Conservation (phyloP, 2,888 invertebrate genomes). For the Clusia tigrina region DNA sequence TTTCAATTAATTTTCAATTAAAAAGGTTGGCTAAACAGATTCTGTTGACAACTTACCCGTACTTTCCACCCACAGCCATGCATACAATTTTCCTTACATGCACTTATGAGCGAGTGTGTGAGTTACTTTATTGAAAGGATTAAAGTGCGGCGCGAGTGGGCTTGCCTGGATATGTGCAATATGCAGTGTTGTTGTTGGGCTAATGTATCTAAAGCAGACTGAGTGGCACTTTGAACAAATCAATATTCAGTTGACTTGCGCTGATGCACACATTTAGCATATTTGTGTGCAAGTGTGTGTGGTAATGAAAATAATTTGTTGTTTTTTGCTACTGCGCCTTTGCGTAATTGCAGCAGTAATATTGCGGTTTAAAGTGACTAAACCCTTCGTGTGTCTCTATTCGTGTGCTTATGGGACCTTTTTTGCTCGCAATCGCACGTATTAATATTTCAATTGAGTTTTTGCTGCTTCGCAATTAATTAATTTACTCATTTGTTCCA, state of each 20-base stretch:
- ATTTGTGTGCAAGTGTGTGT: neutral
- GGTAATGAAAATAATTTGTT: neutral
- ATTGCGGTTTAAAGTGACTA: neutral
- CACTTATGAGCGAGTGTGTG: neutral
- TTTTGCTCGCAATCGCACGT: neutral
- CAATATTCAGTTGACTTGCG: no score
- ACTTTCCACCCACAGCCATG: conserved; percentile 13
- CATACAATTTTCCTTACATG: conserved; percentile 21
- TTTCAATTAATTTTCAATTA: conserved; percentile 53
- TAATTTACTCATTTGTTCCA: conserved; percentile 42
- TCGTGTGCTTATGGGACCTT: no score
- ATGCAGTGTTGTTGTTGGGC: no score
- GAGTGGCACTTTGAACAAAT: no score
- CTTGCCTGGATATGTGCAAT: no score
- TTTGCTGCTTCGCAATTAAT: conserved; percentile 37
- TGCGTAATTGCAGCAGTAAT: neutral
- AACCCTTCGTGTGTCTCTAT: neutral
- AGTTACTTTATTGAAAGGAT: neutral
- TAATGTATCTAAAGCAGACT: no score
- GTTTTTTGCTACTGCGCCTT: neutral
- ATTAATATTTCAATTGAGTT: neutral
- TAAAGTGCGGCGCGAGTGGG: no score
- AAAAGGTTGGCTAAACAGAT: conserved; percentile 36
- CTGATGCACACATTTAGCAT: no score
- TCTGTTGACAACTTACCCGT: conserved; percentile 23